These are phyloP conservation scores for Zenarchopterus dispar DNA, from an alignment of 2,797 vertebrate genomes.

Conservation along the genomic window DNA sequence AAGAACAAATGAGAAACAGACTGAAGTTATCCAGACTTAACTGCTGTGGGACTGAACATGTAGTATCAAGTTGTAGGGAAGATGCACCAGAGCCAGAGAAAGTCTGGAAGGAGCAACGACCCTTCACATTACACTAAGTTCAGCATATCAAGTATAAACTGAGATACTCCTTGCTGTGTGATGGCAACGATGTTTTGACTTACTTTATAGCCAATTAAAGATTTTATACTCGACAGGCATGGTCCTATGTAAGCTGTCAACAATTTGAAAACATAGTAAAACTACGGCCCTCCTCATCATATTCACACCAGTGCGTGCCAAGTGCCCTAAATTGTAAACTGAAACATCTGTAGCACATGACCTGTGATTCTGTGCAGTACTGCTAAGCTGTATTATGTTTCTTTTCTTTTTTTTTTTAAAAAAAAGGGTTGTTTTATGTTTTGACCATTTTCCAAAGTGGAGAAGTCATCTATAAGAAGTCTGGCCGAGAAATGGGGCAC, in stretches of 20 bases:
- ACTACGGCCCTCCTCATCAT: slow-evolving; percentile 10
- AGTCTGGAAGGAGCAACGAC: not conserved
- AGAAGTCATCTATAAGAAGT: slow-evolving; percentile 10
- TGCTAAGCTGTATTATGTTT: not conserved
- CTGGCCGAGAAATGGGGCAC: slow-evolving; percentile 10
- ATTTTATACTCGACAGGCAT: slow-evolving; percentile 25
- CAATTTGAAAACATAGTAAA: slow-evolving; percentile 53
- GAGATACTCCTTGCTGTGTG: slow-evolving; percentile 4
- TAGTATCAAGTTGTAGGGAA: slow-evolving; percentile 1
- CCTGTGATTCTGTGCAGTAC: slow-evolving; percentile 1
- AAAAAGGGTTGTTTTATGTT: slow-evolving; percentile 17
- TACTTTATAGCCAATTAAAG: slow-evolving; percentile 46
- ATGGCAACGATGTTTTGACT: slow-evolving; percentile 22
- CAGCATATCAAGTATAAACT: slow-evolving; percentile 1
- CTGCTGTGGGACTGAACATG: slow-evolving; percentile 8
- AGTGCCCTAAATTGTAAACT: slow-evolving; percentile 17
- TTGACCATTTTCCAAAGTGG: slow-evolving; percentile 14
- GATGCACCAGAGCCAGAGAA: slow-evolving; percentile 3
- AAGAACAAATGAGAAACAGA: slow-evolving; percentile 57
- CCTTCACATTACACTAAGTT: not conserved
- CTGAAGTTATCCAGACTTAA: slow-evolving; percentile 22
- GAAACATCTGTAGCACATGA: slow-evolving; percentile 33
- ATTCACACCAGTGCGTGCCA: slow-evolving; percentile 23
- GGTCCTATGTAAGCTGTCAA: slow-evolving; percentile 40
- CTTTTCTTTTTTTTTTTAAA: slow-evolving; percentile 10